A percentile compares a stretch with the other conserved stretches of the same genome.
Conservation (phyloP, 2,888 invertebrate genomes). For the Acrocyrtus sp. region DNA sequence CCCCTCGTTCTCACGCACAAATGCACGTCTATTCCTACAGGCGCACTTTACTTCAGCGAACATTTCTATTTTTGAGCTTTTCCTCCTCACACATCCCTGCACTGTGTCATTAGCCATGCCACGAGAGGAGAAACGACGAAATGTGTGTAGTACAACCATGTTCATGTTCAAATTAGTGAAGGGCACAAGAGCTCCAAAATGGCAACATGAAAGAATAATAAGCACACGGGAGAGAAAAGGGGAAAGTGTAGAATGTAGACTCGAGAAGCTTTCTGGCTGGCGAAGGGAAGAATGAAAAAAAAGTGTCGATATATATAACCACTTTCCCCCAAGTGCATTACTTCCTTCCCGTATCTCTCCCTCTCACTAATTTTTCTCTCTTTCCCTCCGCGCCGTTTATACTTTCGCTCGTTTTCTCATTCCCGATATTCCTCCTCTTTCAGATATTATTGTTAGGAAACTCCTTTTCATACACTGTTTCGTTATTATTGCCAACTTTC, state of each 20-base stretch:
- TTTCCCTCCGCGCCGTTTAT: too few species aligned
- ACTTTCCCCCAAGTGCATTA: constrained; percentile 42
- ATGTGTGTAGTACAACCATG: constrained; percentile 33
- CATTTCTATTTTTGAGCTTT: constrained; percentile 3
- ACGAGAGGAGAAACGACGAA: constrained; percentile 10
- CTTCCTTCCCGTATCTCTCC: constrained; percentile 49
- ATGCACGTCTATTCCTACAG: background rate
- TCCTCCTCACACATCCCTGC: background rate
- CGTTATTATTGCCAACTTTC: constrained; percentile 39
- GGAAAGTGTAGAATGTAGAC: constrained; percentile 15
- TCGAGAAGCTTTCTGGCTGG: background rate
- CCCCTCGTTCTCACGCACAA: background rate
- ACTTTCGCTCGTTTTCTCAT: constrained; percentile 6
- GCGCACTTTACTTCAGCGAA: too few species aligned
- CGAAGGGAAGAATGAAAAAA: background rate
- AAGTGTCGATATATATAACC: constrained; percentile 42
- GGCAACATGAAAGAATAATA: constrained; percentile 26
- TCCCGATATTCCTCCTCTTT: constrained; percentile 5
- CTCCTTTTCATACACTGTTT: constrained; percentile 3
- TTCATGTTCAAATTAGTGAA: constrained; percentile 46
- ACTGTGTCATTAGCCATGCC: constrained; percentile 33
- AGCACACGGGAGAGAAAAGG: background rate
- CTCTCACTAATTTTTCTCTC: constrained; percentile 33
- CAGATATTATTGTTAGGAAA: constrained; percentile 2
- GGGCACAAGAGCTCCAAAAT: constrained; percentile 26